Evolutionary conservation across 1,140 invertebrate species (phyloP), one percentile per base, ranked within the genome.

Genomic region (Diachasma alloeum): DNA sequence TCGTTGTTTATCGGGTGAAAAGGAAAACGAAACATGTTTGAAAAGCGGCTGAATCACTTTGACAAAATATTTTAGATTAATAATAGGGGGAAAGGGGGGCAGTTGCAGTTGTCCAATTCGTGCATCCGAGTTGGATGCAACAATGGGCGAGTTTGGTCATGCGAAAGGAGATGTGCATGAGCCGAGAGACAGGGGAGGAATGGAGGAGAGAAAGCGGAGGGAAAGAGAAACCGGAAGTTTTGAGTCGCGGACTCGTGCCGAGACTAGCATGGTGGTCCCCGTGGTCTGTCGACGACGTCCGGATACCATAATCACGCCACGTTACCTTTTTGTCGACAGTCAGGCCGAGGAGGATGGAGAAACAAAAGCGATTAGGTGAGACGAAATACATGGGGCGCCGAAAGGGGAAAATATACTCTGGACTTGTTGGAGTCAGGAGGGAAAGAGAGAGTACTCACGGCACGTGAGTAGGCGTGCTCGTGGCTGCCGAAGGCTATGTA

Each of bases 251-350:
- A 77, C 79, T 72, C 79, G 79, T 78, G 74, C 74, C 76, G 44
- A 68, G 48, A 37, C 70, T 44, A 78, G 73, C 79, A 78, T 69
- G 79, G 79, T 80, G 79, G 78, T 79, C 78, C 73, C 68, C 53
- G 72, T 31, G 63, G 59, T 63, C 59, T 26, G 66, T 74, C 72
- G 71, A 78, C 76, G 72, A 76, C 76, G 73, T 81, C 80, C 75
- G 80, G 78, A 79, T 78, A 76, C 75, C 39, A 81, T 79, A 78
- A 78, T 81, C 80, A 81, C 76, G 75, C 70, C 76, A 77, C 78
- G 76, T 78, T 81, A 81, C 77, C 78, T 79, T 63, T 63, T 81
- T 79, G 75, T 77, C 69, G 72, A 79, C 48, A 36, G 72, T 59
- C 13, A 26, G 31, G 26, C 26, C 39, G 78, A 39, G 70, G 17